Evolutionary conservation across 2,888 invertebrate genomes (phyloP).

Genomic region (Drosophila suboccidentalis): DNA sequence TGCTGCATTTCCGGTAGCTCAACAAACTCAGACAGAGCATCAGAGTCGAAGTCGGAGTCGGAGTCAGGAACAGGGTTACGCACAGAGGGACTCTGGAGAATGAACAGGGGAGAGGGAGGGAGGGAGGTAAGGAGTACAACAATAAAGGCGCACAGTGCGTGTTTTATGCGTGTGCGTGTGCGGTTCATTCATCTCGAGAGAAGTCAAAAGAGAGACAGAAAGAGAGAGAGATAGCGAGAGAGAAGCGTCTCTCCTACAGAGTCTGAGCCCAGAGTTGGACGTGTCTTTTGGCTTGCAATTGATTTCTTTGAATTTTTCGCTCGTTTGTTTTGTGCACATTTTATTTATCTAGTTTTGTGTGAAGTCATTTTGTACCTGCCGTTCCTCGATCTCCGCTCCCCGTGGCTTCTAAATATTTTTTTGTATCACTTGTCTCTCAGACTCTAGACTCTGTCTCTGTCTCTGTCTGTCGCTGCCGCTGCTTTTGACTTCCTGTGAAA

Average conservation of each 20-base stretch:
- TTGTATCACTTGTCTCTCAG: conserved; percentile 42
- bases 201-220: neutral
- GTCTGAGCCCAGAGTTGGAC: conserved; percentile 45
- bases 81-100: neutral
- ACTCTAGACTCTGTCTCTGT: conserved; percentile 15
- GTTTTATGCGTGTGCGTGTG: conserved; percentile 74
- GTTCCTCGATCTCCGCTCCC: conserved; percentile 19
- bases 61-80: conserved; percentile 9
- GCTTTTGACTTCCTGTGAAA: conserved; percentile 68
- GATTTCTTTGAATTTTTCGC: conserved; percentile 79
- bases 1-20: conserved; percentile 79
- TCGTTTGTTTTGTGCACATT: conserved; percentile 70
- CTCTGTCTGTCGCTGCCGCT: neutral
- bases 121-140: neutral
- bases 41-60: neutral
- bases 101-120: neutral
- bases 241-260: neutral
- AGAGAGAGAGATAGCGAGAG: neutral
- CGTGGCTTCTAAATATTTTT: conserved; percentile 47
- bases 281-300: conserved; percentile 77
- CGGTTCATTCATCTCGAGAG: conserved; percentile 58
- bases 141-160: conserved; percentile 53
- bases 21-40: conserved; percentile 14
- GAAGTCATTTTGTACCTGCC: conserved; percentile 80
- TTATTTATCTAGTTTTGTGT: conserved; percentile 76